Percentiles rank a stretch among this genome's conserved stretches.
These are phyloP conservation scores for Spodoptera littoralis DNA, from an alignment of 2,888 invertebrate species.

Conservation along the genomic window DNA sequence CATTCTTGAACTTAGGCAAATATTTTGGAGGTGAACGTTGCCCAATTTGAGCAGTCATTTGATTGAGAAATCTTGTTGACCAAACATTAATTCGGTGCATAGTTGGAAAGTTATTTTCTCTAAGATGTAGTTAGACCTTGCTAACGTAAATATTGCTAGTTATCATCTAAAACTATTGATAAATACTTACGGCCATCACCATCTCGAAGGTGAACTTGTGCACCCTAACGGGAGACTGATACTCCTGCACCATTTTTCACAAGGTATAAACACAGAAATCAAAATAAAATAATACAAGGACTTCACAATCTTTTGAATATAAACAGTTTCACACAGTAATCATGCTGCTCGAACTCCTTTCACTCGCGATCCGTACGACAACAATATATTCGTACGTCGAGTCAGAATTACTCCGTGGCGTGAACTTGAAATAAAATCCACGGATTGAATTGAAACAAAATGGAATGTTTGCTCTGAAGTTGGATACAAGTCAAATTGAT, in stretches of 20 bases:
- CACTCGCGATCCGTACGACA: constrained; percentile 74
- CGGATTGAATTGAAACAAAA: constrained; percentile 68
- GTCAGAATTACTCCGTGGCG: constrained; percentile 66
- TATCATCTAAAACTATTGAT: constrained; percentile 20
- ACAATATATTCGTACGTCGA: constrained; percentile 74
- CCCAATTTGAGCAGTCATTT: constrained; percentile 28
- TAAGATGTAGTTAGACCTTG: constrained; percentile 55
- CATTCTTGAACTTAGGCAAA: constrained; percentile 16
- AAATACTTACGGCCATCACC: constrained; percentile 96
- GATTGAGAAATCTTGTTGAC: constrained; percentile 42
- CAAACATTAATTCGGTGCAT: constrained; percentile 18
- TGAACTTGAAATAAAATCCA: constrained; percentile 73
- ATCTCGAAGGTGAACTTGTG: constrained; percentile 98
- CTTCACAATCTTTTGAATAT: constrained; percentile 66
- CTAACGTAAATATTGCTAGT: constrained; percentile 29
- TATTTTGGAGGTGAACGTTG: constrained; percentile 43
- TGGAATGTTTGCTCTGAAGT: constrained; percentile 74
- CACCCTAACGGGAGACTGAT: constrained; percentile 97
- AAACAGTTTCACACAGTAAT: constrained; percentile 72
- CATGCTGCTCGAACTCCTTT: constrained; percentile 77
- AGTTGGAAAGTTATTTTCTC: constrained; percentile 39
- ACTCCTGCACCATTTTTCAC: constrained; percentile 97
- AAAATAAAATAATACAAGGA: constrained; percentile 73
- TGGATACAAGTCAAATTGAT: constrained; percentile 54
- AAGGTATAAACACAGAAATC: constrained; percentile 62